Evolutionary conservation across 2,888 invertebrate genomes (phyloP).

Genomic region (Pherbina coryleti): DNA sequence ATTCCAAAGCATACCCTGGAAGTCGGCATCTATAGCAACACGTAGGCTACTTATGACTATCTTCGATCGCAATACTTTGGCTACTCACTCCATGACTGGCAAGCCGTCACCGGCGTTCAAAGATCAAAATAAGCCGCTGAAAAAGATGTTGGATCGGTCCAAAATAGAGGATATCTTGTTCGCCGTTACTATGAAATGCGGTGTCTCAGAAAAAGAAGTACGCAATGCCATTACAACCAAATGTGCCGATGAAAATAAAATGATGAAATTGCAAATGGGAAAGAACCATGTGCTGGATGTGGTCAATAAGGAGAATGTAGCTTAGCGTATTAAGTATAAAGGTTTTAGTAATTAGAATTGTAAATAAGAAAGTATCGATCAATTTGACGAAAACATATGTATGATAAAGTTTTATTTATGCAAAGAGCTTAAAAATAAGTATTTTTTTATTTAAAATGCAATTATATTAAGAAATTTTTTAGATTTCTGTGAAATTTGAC

Average conservation of each 20-base stretch:
- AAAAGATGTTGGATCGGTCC: constrained; percentile 70
- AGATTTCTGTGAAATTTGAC: too few relatives aligned
- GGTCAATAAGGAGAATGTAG: constrained; percentile 56
- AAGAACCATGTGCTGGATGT: constrained; percentile 52
- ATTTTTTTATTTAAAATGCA: too few relatives aligned
- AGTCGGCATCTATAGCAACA: constrained; percentile 72
- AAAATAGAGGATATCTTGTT: constrained; percentile 73
- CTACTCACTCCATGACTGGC: constrained; percentile 75
- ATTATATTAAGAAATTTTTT: too few relatives aligned
- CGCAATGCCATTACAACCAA: constrained; percentile 75
- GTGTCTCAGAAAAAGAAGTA: constrained; percentile 73
- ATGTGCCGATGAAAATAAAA: constrained; percentile 76
- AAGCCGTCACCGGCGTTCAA: constrained; percentile 73
- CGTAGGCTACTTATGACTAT: constrained; percentile 72
- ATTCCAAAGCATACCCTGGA: constrained; percentile 72
- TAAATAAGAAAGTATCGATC: too few relatives aligned
- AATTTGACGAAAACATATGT: too few relatives aligned
- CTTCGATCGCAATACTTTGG: constrained; percentile 73
- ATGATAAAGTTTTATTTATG: too few relatives aligned
- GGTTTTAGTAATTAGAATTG: too few relatives aligned
- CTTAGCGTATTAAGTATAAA: background rate
- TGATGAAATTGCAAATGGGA: constrained; percentile 69
- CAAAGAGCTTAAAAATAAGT: too few relatives aligned
- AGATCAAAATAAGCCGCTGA: constrained; percentile 63
- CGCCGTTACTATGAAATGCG: constrained; percentile 72